Evolutionary conservation across 2,113 vertebrate genomes (phyloP).

Genomic region (Delphinapterus leucas): DNA sequence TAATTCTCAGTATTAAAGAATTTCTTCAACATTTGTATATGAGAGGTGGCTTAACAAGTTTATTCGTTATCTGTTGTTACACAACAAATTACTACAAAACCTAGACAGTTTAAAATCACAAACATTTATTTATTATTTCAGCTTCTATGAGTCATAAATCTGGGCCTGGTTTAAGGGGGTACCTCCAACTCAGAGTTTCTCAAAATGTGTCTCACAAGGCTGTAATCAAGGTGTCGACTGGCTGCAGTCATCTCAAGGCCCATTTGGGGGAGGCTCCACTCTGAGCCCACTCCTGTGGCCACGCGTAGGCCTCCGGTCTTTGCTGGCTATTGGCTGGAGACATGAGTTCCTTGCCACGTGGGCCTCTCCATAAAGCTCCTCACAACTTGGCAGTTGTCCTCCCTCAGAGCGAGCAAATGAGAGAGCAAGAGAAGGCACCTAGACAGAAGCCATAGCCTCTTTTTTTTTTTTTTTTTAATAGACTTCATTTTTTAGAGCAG

Average conservation of each 20-base stretch:
- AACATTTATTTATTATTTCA: not conserved
- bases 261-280: not conserved
- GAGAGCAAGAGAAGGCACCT: not conserved
- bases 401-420: not conserved
- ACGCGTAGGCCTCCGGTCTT: not conserved
- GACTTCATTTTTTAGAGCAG: not conserved
- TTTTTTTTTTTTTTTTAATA: not conserved
- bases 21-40: not conserved
- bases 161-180: not conserved
- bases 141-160: not conserved
- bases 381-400: not conserved
- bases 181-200: not conserved
- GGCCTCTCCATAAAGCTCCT: not conserved
- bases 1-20: not conserved
- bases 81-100: not conserved
- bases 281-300: not conserved
- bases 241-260: not conserved
- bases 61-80: not conserved
- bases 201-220: not conserved
- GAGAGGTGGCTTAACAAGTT: not conserved
- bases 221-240: not conserved
- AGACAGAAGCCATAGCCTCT: not conserved
- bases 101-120: not conserved
- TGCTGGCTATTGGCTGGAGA: not conserved
- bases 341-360: no score